A percentile compares a stretch with the other conserved stretches of the same genome.
Evolutionary conservation across 2,797 vertebrate species (phyloP).

Genomic region (Danionella dracula): DNA sequence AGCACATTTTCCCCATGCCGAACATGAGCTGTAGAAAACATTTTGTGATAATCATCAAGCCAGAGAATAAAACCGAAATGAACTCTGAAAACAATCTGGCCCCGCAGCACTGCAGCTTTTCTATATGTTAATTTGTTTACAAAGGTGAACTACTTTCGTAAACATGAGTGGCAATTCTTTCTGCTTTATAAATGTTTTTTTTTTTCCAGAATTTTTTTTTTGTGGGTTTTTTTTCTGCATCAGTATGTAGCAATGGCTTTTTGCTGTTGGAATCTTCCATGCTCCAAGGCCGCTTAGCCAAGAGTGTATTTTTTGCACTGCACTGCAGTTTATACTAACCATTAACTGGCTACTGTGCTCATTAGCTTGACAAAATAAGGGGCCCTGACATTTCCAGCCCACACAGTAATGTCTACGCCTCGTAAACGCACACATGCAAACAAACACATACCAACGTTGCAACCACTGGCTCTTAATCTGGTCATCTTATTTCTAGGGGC

Average conservation of each 20-base stretch:
- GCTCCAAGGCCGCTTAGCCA: constrained; percentile 18
- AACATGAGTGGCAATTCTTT: too few relatives aligned
- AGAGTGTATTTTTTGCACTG: constrained; percentile 21
- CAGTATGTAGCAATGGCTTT: too few relatives aligned
- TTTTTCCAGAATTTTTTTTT: too few relatives aligned
- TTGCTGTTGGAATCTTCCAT: neutral
- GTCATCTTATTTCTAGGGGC: constrained; percentile 31
- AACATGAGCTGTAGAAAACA: constrained; percentile 6
- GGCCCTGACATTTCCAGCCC: constrained; percentile 41
- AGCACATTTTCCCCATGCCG: neutral
- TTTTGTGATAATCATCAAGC: constrained; percentile 22
- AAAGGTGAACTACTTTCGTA: neutral
- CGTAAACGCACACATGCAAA: constrained; percentile 23
- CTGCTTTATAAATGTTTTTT: too few relatives aligned
- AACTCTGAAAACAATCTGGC: constrained; percentile 13
- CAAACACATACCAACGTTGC: constrained; percentile 6
- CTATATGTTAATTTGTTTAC: neutral
- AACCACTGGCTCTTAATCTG: constrained; percentile 10
- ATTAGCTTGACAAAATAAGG: constrained; percentile 42
- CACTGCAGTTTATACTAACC: constrained; percentile 30
- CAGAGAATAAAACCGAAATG: constrained; percentile 8
- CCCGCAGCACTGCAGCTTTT: neutral
- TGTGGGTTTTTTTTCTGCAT: too few relatives aligned
- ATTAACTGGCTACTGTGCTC: constrained; percentile 38
- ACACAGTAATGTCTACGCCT: constrained; percentile 33